These are phyloP conservation scores for Sitta europaea DNA, from an alignment of 2,113 vertebrate genomes.

Conservation along the genomic window DNA sequence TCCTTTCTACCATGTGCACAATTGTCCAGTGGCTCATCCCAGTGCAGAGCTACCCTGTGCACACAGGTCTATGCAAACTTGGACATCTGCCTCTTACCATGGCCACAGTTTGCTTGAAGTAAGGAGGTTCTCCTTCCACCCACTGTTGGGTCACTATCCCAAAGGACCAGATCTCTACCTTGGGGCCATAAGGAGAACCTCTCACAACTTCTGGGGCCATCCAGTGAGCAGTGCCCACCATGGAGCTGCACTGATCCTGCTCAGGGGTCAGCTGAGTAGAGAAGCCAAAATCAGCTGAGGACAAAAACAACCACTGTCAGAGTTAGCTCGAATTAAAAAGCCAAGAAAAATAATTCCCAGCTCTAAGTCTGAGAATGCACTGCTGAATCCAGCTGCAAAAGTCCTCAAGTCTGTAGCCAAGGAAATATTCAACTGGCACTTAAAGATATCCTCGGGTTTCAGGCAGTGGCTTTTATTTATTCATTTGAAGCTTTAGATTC, in stretches of 20 bases:
- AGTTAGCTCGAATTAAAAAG: background rate
- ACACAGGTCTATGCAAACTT: background rate
- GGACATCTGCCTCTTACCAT: background rate
- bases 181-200: conserved; percentile 53
- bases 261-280: conserved; percentile 94
- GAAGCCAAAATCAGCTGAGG: conserved; percentile 93
- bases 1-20: background rate
- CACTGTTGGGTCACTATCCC: background rate
- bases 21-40: background rate
- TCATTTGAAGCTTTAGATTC: background rate
- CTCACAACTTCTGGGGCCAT: conserved; percentile 96
- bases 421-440: background rate
- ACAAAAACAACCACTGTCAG: conserved; percentile 3
- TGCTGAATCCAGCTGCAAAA: background rate
- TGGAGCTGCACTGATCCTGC: conserved; percentile 93
- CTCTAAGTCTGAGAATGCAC: background rate
- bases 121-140: conserved; percentile 94
- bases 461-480: background rate
- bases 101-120: conserved; percentile 57
- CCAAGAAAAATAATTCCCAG: background rate
- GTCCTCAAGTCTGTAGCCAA: background rate
- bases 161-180: background rate
- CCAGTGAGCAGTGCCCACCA: conserved; percentile 97
- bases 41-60: background rate
- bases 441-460: background rate